Evolutionary conservation across 1,140 invertebrate genomes (phyloP), one percentile per base, ranked within the genome.

Genomic region (Drosophila repletoides): DNA sequence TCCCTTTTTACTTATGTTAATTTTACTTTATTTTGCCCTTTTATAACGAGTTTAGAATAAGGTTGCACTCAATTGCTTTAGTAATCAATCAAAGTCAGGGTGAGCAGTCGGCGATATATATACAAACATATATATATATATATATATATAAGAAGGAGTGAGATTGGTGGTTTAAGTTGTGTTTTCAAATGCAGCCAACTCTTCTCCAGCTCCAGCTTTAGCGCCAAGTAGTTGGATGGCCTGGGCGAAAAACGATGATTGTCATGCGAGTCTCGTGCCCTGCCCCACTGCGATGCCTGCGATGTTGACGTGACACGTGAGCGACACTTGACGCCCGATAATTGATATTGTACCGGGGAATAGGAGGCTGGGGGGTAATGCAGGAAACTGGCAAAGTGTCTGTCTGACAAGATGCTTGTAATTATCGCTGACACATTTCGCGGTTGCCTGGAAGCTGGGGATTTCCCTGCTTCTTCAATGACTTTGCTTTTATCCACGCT

Each of bases 291-390:
- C 74, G 63, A 48, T 59, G 52, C 73, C 55, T 71, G 77, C 65
- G 77, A 76, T 67, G 55, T 73, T 77, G 77, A 81, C 79, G 73
- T 81, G 79, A 81, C 77, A 81, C 69, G 83, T 81, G 77, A 81
- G 74, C 79, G 77, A 81, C 77, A 81, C 73, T 81, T 84, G 73
- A 81, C 76, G 73, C 51, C 51, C 74, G 77, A 81, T 81, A 81
- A 81, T 81, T 81, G 77, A 81, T 81, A 81, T 77, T 70, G 79
- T 69, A 68, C 26, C 33, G 9, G 31, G 21, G 17, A 41, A 46
- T 40, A 10, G 9, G 12, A 36, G n/a, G 65, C 34, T 38, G 9
- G 5, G 7, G 9, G 14, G 34, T 22, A 14, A 21, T 14, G 17
- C 10, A 7, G 36, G n/a, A 36, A 10, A 10, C 19, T 12, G n/a